Evolutionary conservation across 2,888 invertebrate species (phyloP), one percentile per base, ranked within the genome.

Genomic region (Dastarcus helophoroides): DNA sequence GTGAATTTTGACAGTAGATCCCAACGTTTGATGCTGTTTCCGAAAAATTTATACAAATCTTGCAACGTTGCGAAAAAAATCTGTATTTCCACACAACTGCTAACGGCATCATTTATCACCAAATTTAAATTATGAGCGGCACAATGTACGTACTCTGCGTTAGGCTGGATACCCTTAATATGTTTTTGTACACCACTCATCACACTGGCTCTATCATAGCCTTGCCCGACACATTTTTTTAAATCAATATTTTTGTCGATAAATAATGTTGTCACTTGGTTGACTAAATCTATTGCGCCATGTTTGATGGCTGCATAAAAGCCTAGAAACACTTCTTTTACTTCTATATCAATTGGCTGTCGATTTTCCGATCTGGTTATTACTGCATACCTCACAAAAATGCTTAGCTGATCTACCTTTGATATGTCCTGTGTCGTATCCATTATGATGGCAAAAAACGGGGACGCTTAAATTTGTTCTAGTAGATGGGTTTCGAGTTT

Each of bases 341-440:
- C 36, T 39, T 45, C 40, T 34, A 43, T 36, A 38, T 40, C 37
- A 29, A 44, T 35, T 31, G 38, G 27, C 28, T 33, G 17, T 15
- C 29, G 35, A 24, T 37, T 31, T 28, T 26, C 32, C 31, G 26
- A 27, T 32, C 32, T 35, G 6, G 14, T 28, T 30, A 35, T 34
- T 22, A 5, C 5, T 22, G 22, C 22, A 22, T 22, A 22, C 22
- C 22, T 22, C 22, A 22, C 17, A 28, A 51, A 40, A 38, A 44
- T 46, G 37, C 50, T 50, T 36, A 53, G 37, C 32, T 50, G 47
- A 41, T 51, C 47, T 36, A 45, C 41, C 32, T 52, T n/a, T n/a
- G n/a, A n/a, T n/a, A n/a, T n/a, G n/a, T 52, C 22, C 5, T 22
- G n/a, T 22, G 5, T 22, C 28, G 8, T 9, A 24, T 30, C 22